Conservation (phyloP, 35 echinoderm and acorn worm species). For the Ophiothrix spiculata region DNA sequence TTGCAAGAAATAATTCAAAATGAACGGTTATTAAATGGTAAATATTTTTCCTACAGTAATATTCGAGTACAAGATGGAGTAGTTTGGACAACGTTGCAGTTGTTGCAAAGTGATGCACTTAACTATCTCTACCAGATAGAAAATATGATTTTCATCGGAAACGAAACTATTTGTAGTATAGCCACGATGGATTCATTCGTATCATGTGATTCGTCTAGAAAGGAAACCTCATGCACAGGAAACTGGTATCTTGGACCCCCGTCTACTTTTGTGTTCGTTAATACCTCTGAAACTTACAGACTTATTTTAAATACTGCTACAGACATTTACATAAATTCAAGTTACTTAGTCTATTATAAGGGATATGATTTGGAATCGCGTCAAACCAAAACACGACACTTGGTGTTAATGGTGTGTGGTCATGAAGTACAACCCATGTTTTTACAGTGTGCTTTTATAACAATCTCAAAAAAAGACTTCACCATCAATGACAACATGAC, state of each 20-base stretch:
- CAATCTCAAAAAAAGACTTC: not conserved
- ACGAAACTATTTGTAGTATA: not conserved
- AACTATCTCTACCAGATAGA: too few relatives aligned
- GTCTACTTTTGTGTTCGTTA: not conserved
- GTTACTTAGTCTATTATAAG: not conserved
- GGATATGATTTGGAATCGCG: not conserved
- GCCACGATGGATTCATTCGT: not conserved
- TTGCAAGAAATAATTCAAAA: not conserved
- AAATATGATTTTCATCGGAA: too few relatives aligned
- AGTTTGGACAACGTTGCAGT: too few relatives aligned
- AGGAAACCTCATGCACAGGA: not conserved
- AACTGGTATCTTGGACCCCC: not conserved
- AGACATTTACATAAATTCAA: not conserved
- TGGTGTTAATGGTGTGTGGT: not conserved
- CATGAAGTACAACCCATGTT: not conserved
- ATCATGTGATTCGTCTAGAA: not conserved
- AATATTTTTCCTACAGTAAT: not conserved
- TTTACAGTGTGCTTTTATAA: not conserved
- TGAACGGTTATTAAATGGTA: not conserved
- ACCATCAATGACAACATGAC: not conserved
- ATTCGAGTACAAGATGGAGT: too few relatives aligned
- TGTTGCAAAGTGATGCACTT: too few relatives aligned
- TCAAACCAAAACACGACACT: not conserved
- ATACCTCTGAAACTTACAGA: not conserved
- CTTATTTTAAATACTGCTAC: not conserved